Percentiles rank a stretch among this genome's conserved stretches.
These are phyloP conservation scores for Phoxinus dragarum DNA, from an alignment of 2,797 vertebrate species.

Conservation along the genomic window DNA sequence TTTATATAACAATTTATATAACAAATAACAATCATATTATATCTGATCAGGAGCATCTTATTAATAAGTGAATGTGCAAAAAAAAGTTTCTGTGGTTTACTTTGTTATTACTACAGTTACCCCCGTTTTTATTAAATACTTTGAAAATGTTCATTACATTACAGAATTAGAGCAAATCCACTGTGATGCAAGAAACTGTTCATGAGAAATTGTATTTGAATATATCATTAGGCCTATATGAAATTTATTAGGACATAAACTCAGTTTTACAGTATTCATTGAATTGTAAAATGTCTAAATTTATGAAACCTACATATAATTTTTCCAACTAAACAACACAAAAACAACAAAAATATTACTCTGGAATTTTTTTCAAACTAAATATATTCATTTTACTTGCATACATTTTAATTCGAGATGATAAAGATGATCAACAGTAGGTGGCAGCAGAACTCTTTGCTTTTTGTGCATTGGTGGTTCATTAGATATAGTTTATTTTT, in stretches of 20 bases:
- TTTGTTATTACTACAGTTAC: neutral
- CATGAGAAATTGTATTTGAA: neutral
- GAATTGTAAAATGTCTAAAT: neutral
- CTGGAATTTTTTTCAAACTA: neutral
- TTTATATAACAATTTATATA: too few species aligned
- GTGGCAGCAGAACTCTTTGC: neutral
- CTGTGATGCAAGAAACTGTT: neutral
- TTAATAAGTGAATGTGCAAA: neutral
- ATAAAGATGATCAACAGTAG: neutral
- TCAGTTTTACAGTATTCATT: neutral
- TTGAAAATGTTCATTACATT: too few species aligned
- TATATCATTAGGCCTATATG: neutral
- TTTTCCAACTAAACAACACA: neutral
- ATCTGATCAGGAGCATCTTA: neutral
- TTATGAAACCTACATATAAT: neutral
- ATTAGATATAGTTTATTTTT: neutral
- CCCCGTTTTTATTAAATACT: neutral
- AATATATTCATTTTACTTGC: neutral
- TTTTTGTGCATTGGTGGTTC: too few species aligned
- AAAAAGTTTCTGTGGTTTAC: neutral
- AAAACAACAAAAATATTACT: neutral
- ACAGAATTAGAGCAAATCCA: too few species aligned
- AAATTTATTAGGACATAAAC: neutral
- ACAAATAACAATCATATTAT: neutral
- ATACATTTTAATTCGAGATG: neutral